Percentiles rank a stretch among this genome's conserved stretches.
phyloP scores from a whole-genome alignment of 2,888 invertebrate species.

The Hymenopus coronatus region DNA sequence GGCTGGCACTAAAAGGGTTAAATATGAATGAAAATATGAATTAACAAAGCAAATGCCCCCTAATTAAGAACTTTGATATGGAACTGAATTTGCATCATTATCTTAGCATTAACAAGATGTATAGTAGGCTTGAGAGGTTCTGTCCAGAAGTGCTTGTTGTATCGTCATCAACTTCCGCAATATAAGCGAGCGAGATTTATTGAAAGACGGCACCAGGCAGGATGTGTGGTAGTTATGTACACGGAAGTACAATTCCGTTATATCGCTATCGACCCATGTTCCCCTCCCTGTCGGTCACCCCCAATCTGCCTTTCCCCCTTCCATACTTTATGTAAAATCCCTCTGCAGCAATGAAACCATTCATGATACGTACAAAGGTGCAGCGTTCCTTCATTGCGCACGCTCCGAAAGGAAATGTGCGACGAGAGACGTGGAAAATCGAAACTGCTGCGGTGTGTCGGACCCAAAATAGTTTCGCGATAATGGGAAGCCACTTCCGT shows the following conservation, averaged over 20 bases:
- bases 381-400: not conserved
- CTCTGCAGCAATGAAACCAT: not conserved
- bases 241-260: not conserved
- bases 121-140: not conserved
- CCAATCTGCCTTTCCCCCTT: not conserved
- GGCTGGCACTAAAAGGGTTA: no score
- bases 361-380: not conserved
- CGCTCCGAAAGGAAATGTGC: not conserved
- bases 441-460: not conserved
- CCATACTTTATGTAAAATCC: not conserved
- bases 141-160: not conserved
- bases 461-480: not conserved
- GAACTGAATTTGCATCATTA: no score
- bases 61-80: no score
- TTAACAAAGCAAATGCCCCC: no score
- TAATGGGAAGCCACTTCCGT: not conserved
- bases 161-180: not conserved
- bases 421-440: not conserved
- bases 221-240: not conserved
- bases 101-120: no score
- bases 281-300: not conserved
- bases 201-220: not conserved
- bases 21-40: no score
- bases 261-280: not conserved
- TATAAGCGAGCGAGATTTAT: not conserved